These are phyloP conservation scores for Schrankia costaestrigalis DNA, from an alignment of 2,888 invertebrate genomes.

Conservation along the genomic window DNA sequence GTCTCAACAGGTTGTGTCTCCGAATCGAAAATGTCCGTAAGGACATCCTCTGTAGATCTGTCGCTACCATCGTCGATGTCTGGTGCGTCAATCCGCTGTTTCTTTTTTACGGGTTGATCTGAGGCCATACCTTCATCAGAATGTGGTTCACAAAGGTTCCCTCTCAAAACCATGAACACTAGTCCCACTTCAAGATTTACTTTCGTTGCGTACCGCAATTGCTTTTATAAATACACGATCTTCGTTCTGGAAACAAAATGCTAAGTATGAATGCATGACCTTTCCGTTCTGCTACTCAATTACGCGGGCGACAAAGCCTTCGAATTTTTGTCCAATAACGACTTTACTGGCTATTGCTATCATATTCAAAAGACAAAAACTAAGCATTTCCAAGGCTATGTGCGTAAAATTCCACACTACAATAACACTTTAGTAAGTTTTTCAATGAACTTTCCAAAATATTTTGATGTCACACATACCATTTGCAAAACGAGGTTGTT, in stretches of 20 bases:
- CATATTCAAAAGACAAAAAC: conserved; percentile 15
- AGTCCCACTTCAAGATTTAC: conserved; percentile 26
- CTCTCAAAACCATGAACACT: conserved; percentile 83
- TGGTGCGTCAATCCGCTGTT: conserved; percentile 86
- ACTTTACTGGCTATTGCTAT: conserved; percentile 14
- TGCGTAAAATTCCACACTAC: conserved; percentile 22
- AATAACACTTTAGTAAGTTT: conserved; percentile 33
- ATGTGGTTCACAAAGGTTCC: conserved; percentile 76
- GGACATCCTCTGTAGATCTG: conserved; percentile 74
- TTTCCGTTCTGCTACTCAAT: conserved; percentile 77
- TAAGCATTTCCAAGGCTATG: conserved; percentile 18
- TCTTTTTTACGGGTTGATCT: conserved; percentile 92
- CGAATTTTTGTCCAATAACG: conserved; percentile 36
- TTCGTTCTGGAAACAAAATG: conserved; percentile 69
- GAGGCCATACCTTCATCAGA: conserved; percentile 84
- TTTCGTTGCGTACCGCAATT: conserved; percentile 25
- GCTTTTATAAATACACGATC: conserved; percentile 37
- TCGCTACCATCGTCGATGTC: conserved; percentile 80
- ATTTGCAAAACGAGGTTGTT: conserved; percentile 70
- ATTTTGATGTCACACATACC: conserved; percentile 82
- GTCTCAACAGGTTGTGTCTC: conserved; percentile 65
- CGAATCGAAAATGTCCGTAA: conserved; percentile 66
- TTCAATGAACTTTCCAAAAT: conserved; percentile 78
- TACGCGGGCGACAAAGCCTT: conserved; percentile 78
- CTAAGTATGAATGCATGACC: conserved; percentile 74